phyloP scores from a whole-genome alignment of 2,113 vertebrate genomes.

The Gnathonemus longibarbis region DNA sequence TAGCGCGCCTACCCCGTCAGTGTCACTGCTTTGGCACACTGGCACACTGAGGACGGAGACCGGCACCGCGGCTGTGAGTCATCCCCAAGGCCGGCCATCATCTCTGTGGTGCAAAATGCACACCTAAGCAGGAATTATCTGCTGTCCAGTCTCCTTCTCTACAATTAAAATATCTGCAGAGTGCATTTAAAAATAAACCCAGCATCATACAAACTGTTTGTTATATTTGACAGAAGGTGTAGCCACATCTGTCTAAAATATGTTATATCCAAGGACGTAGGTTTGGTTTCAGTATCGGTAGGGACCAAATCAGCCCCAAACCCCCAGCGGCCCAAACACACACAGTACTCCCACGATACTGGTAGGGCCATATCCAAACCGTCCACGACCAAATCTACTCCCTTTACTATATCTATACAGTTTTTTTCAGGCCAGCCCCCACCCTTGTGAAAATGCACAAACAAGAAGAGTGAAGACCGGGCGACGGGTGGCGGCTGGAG shows the following conservation, averaged over 20 bases:
- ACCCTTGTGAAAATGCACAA: background rate
- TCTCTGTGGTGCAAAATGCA: background rate
- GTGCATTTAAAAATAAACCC: background rate
- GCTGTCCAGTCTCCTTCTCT: background rate
- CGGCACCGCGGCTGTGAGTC: too few relatives aligned
- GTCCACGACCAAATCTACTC: background rate
- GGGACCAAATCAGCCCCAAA: background rate
- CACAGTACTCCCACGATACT: background rate
- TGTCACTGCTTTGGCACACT: background rate
- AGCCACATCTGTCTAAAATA: background rate
- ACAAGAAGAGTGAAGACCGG: background rate
- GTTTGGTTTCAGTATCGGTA: background rate
- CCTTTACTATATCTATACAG: background rate
- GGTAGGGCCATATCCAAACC: background rate
- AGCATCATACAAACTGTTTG: background rate
- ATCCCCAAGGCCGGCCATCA: background rate
- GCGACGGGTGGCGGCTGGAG: too few relatives aligned
- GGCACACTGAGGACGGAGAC: background rate
- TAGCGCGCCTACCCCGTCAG: slow-evolving; percentile 12
- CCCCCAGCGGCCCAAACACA: background rate
- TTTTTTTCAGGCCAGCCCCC: background rate
- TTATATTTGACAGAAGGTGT: background rate
- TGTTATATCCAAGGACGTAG: background rate
- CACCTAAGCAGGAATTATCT: background rate
- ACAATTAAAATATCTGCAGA: background rate